These are phyloP conservation scores for Argyrosomus regius DNA, from an alignment of 2,797 vertebrate genomes.

Conservation along the genomic window DNA sequence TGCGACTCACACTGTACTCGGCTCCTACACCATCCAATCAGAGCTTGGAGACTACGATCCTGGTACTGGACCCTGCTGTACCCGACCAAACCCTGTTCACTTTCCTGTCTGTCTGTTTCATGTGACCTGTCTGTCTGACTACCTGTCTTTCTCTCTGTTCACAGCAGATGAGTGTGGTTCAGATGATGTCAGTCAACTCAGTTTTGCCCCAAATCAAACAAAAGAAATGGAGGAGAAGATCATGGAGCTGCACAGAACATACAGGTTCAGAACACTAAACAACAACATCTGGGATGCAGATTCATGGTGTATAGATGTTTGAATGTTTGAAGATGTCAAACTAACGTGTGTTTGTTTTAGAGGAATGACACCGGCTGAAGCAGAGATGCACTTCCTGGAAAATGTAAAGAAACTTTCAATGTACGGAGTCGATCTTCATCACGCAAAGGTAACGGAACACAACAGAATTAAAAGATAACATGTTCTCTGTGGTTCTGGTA, in stretches of 20 bases:
- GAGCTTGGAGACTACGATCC: slow-evolving; percentile 96
- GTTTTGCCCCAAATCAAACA: slow-evolving; percentile 94
- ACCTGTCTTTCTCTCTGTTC: slow-evolving; percentile 1
- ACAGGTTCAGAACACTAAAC: slow-evolving; percentile 83
- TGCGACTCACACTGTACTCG: slow-evolving; percentile 92
- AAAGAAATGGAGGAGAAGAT: slow-evolving; percentile 97
- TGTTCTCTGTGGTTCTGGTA: no score
- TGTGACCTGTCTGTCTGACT: no score
- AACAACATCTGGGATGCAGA: no score
- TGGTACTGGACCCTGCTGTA: slow-evolving; percentile 47
- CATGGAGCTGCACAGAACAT: slow-evolving; percentile 93
- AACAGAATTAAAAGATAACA: no score
- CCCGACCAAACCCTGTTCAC: not conserved
- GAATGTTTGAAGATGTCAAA: no score
- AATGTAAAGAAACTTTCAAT: slow-evolving; percentile 98
- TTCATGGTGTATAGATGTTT: no score
- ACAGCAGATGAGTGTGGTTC: slow-evolving; percentile 87
- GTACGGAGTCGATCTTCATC: slow-evolving; percentile 98
- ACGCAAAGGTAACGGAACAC: slow-evolving; percentile 89
- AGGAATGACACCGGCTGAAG: slow-evolving; percentile 96
- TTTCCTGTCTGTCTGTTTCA: not conserved
- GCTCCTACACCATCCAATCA: slow-evolving; percentile 95
- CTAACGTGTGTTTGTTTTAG: slow-evolving; percentile 74
- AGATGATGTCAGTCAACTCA: slow-evolving; percentile 92
- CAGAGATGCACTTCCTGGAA: slow-evolving; percentile 97